phyloP scores from a whole-genome alignment of 2,797 vertebrate species.

The Capromys pilorides region DNA sequence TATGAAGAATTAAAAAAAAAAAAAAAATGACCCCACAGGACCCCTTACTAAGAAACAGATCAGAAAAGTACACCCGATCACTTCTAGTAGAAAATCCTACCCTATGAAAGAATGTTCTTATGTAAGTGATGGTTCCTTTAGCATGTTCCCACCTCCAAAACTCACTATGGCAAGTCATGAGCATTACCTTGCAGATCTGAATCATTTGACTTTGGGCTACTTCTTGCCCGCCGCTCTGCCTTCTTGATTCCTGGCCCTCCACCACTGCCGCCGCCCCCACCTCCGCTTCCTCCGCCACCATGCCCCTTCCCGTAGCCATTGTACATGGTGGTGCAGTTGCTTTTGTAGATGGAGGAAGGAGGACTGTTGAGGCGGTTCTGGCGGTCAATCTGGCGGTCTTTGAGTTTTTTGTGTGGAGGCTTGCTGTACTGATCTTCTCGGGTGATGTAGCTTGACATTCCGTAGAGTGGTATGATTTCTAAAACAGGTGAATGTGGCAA shows the following conservation, averaged over 20 bases:
- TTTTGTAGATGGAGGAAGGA: conserved; percentile 93
- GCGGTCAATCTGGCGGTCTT: conserved; percentile 93
- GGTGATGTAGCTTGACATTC: conserved; percentile 96
- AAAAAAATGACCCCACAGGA: not conserved
- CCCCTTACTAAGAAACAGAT: not conserved
- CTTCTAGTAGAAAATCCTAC: not conserved
- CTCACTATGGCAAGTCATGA: not conserved
- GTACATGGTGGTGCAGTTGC: conserved; percentile 89
- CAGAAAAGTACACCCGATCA: not conserved
- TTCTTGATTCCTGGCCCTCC: conserved; percentile 90
- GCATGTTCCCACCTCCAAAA: not conserved
- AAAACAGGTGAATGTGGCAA: conserved; percentile 26
- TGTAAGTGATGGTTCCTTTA: not conserved
- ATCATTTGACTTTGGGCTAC: conserved; percentile 95
- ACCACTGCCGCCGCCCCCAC: conserved; percentile 85
- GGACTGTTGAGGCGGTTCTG: conserved; percentile 97
- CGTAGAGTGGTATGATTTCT: conserved; percentile 97
- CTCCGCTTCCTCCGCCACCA: conserved; percentile 83
- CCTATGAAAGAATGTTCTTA: not conserved
- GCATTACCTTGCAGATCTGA: conserved; percentile 93
- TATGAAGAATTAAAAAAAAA: not conserved
- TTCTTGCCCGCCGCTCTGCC: conserved; percentile 91
- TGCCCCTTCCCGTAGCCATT: conserved; percentile 93
- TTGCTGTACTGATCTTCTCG: conserved; percentile 96
- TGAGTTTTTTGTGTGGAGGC: conserved; percentile 96